These are phyloP conservation scores for Caenorhabditis japonica DNA, from an alignment of 2,888 invertebrate genomes.

Conservation along the genomic window DNA sequence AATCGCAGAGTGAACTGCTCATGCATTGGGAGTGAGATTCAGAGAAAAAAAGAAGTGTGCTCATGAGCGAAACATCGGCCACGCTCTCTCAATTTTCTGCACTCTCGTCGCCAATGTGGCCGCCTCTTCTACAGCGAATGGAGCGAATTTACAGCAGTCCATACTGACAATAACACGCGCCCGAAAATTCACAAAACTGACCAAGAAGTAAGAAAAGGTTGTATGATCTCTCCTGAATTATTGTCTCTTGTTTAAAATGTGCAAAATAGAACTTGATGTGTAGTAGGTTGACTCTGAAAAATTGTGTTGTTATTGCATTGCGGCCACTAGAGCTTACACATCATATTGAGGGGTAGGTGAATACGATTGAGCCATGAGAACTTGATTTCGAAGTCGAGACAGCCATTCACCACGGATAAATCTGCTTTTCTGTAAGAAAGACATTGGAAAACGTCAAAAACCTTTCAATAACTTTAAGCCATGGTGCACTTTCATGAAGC, in stretches of 20 bases:
- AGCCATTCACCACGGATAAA: conserved; percentile 71
- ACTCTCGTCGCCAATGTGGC: too few species aligned
- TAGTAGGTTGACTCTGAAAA: conserved; percentile 69
- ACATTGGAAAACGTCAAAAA: neutral
- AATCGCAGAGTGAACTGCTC: too few species aligned
- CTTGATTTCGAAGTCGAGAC: conserved; percentile 64
- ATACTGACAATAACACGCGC: too few species aligned
- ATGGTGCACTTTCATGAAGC: conserved; percentile 26
- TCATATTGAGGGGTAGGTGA: conserved; percentile 71
- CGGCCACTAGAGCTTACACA: conserved; percentile 61
- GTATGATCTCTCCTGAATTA: conserved; percentile 69
- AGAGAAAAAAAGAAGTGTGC: too few species aligned
- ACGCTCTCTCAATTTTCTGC: too few species aligned
- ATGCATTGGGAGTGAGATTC: too few species aligned
- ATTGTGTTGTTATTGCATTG: too few species aligned
- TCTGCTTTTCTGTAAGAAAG: conserved; percentile 55
- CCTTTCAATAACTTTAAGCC: conserved; percentile 17
- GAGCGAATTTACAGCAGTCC: too few species aligned
- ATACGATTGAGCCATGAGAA: conserved; percentile 69
- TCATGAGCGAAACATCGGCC: too few species aligned
- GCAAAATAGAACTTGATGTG: conserved; percentile 72
- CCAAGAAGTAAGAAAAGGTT: conserved; percentile 70
- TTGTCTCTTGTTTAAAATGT: conserved; percentile 73
- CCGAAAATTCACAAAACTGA: too few species aligned
- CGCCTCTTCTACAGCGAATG: too few species aligned